Base-by-base conservation (phyloP, 2,888 invertebrate species). In the Tachina grossa region DNA sequence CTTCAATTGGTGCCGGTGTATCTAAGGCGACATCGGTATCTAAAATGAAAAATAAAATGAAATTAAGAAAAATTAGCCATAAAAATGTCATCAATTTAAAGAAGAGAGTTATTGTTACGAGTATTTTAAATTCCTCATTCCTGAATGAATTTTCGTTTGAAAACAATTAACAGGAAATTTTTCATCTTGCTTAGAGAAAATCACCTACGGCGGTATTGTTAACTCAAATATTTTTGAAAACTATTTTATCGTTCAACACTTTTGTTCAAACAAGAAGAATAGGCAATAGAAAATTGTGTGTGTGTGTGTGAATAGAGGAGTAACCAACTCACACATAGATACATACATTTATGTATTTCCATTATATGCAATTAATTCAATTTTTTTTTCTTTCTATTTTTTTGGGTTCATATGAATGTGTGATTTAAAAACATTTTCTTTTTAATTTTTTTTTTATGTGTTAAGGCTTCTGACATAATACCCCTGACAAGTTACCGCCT, bases 1-100 rank as follows among this genome's bases (percentile, higher is more conserved):
- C 96, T 84, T 96, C 96, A 85, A 95, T 94, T 87, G 94, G 94
- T 78, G 94, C 94, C 65, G 96, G 95, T 89, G 96, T 94, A 92
- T 97, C 96, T 93, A 96, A 96, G 68, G 95, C 81, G 53, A 94
- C 76, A 76, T 81, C 72, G 31, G 86, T 69, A 51, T 86, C 83
- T 81, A 41, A 19, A 81, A 71, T 53, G 47, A 61, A 86, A 66
- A 87, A 63, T 41, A 74, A 19, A 72, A 87, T 59, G 87, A 45
- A 83, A 82, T 77, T 76, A 68, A 63, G 13, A 77, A 57, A 72
- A 74, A 72, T 82, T 77, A 77, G 66, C 63, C 86, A 87, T 83
- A 76, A 87, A 87, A 84, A 87, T 87, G 87, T 87, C 89, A 88
- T 83, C 87, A 83, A 76, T 75, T 88, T 87, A 88, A 9, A 49